Conservation (phyloP, 2,113 vertebrate species). For the Crocuta crocuta region DNA sequence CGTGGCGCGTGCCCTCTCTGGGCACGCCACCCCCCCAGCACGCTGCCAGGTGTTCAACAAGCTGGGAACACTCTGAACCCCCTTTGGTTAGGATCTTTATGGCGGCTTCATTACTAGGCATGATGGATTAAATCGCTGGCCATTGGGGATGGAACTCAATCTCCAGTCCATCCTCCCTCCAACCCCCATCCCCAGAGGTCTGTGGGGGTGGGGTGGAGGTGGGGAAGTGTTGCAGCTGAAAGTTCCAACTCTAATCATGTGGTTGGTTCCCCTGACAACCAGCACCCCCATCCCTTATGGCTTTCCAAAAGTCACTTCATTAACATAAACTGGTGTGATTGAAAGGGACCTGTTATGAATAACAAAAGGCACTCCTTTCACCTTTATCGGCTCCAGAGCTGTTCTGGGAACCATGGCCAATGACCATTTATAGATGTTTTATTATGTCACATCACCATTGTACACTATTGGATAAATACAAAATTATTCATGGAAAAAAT, state of each 20-base stretch:
- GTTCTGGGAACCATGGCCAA: background rate
- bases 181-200: background rate
- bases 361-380: background rate
- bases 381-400: background rate
- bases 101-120: background rate
- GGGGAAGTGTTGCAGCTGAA: background rate
- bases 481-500: background rate
- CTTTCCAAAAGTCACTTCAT: background rate
- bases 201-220: background rate
- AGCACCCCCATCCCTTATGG: background rate
- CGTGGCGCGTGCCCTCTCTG: background rate
- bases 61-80: background rate
- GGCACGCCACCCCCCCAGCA: background rate
- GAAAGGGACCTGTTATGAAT: background rate
- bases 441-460: background rate
- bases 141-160: background rate
- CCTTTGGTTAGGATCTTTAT: background rate
- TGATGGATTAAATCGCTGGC: background rate
- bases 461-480: background rate
- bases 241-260: background rate
- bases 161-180: background rate
- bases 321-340: background rate
- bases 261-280: background rate
- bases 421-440: background rate
- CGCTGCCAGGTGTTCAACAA: background rate